phyloP scores from a whole-genome alignment of 1,140 invertebrate genomes.

The Homarus americanus region DNA sequence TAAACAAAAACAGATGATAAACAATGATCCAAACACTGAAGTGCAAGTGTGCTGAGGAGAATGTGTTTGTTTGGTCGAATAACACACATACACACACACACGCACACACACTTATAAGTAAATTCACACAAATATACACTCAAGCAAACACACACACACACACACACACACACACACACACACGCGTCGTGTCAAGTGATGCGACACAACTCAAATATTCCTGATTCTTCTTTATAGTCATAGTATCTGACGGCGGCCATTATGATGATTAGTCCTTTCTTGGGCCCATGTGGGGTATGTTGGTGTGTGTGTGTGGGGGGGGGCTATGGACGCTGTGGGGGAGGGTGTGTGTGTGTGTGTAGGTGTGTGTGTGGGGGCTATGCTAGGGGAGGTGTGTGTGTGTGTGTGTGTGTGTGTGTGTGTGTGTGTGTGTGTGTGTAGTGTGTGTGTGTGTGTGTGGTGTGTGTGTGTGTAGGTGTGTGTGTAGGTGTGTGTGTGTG shows the following conservation, averaged over 20 bases:
- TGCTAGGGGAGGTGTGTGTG: background rate
- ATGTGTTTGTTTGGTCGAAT: too few relatives aligned
- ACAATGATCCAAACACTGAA: too few relatives aligned
- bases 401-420: background rate
- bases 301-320: too few relatives aligned
- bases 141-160: background rate
- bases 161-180: conserved; percentile 3
- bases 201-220: background rate
- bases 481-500: background rate
- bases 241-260: too few relatives aligned
- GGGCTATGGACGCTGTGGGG: too few relatives aligned
- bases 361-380: too few relatives aligned
- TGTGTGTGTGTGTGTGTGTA: background rate
- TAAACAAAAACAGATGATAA: too few relatives aligned
- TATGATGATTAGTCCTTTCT: too few relatives aligned
- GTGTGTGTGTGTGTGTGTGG: conserved; percentile 2
- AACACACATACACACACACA: background rate
- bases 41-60: too few relatives aligned
- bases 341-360: too few relatives aligned
- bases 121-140: background rate
- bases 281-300: too few relatives aligned
- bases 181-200: background rate
- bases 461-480: background rate
- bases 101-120: background rate
- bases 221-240: too few relatives aligned